Evolutionary conservation across 2,888 invertebrate genomes (phyloP).

Genomic region (Acleris emargana): DNA sequence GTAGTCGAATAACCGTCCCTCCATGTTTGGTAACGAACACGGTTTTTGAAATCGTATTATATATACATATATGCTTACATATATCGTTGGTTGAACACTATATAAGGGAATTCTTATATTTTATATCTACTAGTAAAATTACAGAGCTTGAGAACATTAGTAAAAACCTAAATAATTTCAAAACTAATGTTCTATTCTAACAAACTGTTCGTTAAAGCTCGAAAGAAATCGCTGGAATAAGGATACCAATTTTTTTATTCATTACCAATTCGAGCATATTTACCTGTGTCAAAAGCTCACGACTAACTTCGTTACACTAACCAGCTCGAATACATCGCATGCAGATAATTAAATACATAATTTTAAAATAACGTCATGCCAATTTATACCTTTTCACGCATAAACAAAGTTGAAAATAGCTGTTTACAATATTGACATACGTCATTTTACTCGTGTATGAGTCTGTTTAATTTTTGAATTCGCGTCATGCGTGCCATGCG

Average conservation of each 20-base stretch:
- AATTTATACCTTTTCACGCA: not conserved
- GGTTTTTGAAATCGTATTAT: no score
- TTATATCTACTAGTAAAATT: no score
- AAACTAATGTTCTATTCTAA: no score
- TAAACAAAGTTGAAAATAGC: not conserved
- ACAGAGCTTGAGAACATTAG: no score
- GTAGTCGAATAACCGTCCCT: no score
- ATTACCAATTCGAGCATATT: not conserved
- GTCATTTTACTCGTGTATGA: not conserved
- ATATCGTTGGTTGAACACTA: no score
- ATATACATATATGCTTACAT: no score
- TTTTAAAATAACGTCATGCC: not conserved
- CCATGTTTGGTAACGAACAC: no score
- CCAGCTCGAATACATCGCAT: not conserved
- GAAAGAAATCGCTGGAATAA: not conserved
- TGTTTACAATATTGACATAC: not conserved
- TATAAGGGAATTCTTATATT: no score
- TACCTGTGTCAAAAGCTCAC: not conserved
- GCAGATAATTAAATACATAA: not conserved
- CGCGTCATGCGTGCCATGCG: constrained; percentile 12
- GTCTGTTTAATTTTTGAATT: constrained; percentile 24
- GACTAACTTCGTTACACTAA: not conserved
- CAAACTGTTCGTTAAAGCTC: no score
- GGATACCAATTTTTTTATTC: not conserved
- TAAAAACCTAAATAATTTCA: no score